Conservation (phyloP, 2,113 vertebrate species). For the Pollimyrus isidori region DNA sequence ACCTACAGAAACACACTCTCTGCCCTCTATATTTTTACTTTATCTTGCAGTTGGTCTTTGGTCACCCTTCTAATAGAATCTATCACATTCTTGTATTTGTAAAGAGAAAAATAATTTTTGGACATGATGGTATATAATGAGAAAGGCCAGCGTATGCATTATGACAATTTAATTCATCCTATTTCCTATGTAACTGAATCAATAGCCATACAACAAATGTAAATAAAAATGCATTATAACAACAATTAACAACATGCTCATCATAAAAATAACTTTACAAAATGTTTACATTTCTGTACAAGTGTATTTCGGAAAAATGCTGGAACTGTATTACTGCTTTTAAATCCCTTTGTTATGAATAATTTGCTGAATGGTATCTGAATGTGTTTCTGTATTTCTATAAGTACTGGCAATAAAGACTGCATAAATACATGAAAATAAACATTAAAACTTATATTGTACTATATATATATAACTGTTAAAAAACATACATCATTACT, state of each 20-base stretch:
- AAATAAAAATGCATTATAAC: constrained; percentile 40
- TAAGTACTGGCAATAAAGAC: neutral
- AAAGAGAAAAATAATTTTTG: neutral
- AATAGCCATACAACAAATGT: constrained; percentile 42
- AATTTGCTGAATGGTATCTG: neutral
- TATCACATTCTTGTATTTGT: neutral
- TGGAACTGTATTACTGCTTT: neutral
- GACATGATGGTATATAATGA: neutral
- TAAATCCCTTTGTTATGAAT: neutral
- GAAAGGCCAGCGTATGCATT: neutral
- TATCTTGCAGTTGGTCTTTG: neutral
- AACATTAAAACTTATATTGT: neutral
- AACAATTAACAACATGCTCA: constrained; percentile 47
- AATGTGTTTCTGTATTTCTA: neutral
- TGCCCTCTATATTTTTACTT: neutral
- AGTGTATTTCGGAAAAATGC: neutral
- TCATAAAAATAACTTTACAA: constrained; percentile 38
- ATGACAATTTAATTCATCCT: neutral
- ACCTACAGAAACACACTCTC: neutral
- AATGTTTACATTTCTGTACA: constrained; percentile 20
- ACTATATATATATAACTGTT: neutral
- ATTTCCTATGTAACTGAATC: constrained; percentile 23
- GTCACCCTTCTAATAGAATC: neutral
- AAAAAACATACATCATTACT: neutral
- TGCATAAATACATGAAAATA: neutral